Evolutionary conservation across 2,888 invertebrate genomes (phyloP).

Genomic region (Torymus tubicola): DNA sequence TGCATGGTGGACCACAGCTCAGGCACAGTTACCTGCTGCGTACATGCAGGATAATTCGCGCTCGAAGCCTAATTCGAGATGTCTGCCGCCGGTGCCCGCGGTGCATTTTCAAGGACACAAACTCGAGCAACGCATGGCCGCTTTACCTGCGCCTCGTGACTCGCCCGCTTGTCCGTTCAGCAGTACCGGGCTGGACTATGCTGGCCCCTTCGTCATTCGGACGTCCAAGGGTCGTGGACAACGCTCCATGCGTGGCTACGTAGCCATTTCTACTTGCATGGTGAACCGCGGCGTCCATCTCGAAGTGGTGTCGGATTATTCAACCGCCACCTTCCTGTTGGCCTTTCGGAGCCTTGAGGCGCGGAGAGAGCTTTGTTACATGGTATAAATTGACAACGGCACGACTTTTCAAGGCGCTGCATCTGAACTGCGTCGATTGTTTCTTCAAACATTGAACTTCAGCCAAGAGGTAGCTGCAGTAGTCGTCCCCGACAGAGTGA

Average conservation of each 20-base stretch:
- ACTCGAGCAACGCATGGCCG: neutral
- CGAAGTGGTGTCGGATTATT: slow-evolving; percentile 1
- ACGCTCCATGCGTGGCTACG: neutral
- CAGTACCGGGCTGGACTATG: neutral
- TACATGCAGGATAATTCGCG: neutral
- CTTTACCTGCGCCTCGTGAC: neutral
- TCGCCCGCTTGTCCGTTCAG: neutral
- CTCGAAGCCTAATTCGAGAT: neutral
- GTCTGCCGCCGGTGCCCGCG: too few species aligned
- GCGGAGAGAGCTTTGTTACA: neutral
- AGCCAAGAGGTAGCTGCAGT: neutral
- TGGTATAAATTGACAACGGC: neutral
- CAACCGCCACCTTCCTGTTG: neutral
- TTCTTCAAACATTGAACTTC: neutral
- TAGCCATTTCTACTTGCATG: neutral
- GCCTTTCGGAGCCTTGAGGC: neutral
- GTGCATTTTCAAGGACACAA: neutral
- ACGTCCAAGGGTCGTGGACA: slow-evolving; percentile 5
- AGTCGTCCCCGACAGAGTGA: neutral
- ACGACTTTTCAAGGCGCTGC: slow-evolving; percentile 3
- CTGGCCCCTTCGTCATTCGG: neutral
- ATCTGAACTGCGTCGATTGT: neutral
- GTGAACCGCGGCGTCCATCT: neutral
- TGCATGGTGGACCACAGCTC: neutral
- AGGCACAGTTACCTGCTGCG: neutral